Evolutionary conservation across 1,140 invertebrate species (phyloP).

Genomic region (Trachymyrmex septentrionalis): DNA sequence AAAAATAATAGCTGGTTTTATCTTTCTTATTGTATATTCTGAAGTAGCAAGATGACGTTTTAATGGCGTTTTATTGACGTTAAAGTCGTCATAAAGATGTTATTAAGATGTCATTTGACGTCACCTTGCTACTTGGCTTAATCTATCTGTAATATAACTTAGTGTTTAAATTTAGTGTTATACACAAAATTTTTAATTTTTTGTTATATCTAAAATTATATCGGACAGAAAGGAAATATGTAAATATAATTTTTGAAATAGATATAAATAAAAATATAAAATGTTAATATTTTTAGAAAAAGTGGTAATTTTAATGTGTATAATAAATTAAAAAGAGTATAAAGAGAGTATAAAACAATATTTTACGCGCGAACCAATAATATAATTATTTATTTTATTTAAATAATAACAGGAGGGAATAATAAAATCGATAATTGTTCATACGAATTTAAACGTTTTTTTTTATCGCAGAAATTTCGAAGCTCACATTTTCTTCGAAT

Average conservation of each 20-base stretch:
- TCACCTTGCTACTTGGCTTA: background rate
- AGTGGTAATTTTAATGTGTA: background rate
- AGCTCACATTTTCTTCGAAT: slow-evolving; percentile 18
- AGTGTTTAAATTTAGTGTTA: background rate
- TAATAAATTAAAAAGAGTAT: background rate
- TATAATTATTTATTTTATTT: background rate
- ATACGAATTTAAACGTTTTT: background rate
- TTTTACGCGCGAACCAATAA: background rate
- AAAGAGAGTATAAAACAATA: background rate
- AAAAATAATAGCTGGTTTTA: background rate
- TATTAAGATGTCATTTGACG: no score
- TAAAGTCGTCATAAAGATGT: no score
- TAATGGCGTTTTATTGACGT: no score
- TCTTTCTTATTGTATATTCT: background rate
- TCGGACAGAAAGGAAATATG: background rate
- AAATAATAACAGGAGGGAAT: background rate
- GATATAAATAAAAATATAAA: background rate
- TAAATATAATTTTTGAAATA: background rate
- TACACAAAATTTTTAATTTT: slow-evolving; percentile 10
- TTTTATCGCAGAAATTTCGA: slow-evolving; percentile 11
- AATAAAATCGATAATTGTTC: background rate
- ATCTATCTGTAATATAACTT: background rate
- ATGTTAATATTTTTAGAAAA: slow-evolving; percentile 4
- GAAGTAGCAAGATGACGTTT: background rate
- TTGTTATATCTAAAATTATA: background rate